Evolutionary conservation across 2,113 vertebrate species (phyloP).

Genomic region (Pachyramphus minor): DNA sequence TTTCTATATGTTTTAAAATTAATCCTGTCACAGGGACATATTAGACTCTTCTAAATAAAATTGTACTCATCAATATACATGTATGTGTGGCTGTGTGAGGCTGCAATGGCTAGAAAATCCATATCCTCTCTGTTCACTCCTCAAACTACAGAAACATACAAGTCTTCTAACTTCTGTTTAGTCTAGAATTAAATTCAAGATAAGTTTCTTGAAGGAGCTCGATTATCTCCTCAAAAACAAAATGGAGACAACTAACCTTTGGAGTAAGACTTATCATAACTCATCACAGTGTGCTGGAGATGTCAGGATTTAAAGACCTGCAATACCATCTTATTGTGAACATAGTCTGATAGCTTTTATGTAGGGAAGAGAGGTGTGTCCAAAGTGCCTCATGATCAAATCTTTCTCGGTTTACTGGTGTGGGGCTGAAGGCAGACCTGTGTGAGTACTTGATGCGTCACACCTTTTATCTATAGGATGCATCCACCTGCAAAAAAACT

Average conservation of each 20-base stretch:
- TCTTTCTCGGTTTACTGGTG: not conserved
- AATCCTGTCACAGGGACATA: not conserved
- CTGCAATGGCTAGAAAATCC: not conserved
- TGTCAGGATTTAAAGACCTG: not conserved
- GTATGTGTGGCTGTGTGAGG: not conserved
- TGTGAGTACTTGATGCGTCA: not conserved
- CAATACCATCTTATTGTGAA: not conserved
- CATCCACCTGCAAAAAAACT: not conserved
- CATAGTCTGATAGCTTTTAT: not conserved
- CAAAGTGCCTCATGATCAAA: not conserved
- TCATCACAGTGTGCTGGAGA: not conserved
- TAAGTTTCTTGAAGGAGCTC: not conserved
- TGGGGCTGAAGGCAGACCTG: not conserved
- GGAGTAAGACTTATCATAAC: not conserved
- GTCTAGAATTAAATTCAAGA: not conserved
- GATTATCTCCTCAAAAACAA: not conserved
- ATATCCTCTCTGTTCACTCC: not conserved
- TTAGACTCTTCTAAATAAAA: not conserved
- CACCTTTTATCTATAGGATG: not conserved
- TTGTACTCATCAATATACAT: rapidly evolving
- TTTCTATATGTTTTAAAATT: not conserved
- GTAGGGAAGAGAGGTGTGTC: not conserved
- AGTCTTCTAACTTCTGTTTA: not conserved
- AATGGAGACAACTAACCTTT: not conserved
- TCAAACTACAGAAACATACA: not conserved